Evolutionary conservation across 2,113 vertebrate genomes (phyloP).

Genomic region (Genyomyrus donnyi): DNA sequence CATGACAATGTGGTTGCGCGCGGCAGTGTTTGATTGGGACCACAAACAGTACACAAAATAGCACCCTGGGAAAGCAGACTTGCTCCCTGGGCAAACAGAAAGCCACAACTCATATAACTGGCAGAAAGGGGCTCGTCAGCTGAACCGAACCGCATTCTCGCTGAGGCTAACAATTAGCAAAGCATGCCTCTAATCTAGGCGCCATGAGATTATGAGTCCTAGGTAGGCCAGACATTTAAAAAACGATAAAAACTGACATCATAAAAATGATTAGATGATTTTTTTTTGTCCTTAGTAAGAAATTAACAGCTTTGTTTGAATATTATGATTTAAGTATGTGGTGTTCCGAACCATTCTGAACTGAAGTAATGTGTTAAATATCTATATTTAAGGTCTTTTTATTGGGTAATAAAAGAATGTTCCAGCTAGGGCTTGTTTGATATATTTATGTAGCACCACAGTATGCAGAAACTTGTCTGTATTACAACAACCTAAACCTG

Average conservation of each 20-base stretch:
- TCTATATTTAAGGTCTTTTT: background rate
- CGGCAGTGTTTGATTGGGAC: background rate
- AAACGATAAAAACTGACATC: background rate
- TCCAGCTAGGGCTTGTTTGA: background rate
- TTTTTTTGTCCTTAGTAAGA: background rate
- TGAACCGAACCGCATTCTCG: background rate
- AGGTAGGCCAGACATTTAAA: background rate
- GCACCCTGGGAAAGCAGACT: background rate
- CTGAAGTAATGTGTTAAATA: background rate
- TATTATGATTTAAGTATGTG: background rate
- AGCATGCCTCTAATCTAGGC: background rate
- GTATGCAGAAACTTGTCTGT: background rate
- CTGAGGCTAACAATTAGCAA: background rate
- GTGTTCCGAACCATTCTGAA: background rate
- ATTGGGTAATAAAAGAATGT: background rate
- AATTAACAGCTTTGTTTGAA: background rate
- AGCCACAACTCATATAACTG: background rate
- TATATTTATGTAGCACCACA: background rate
- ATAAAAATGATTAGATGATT: background rate
- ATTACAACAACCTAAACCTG: background rate
- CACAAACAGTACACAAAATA: conserved; percentile 7
- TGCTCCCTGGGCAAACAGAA: background rate
- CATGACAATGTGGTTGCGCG: background rate
- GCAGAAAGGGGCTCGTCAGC: background rate
- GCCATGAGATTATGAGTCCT: background rate